Percentiles rank a stretch among this genome's conserved stretches.
Evolutionary conservation across 1,140 invertebrate species (phyloP).

Genomic region (Drosophila erecta): DNA sequence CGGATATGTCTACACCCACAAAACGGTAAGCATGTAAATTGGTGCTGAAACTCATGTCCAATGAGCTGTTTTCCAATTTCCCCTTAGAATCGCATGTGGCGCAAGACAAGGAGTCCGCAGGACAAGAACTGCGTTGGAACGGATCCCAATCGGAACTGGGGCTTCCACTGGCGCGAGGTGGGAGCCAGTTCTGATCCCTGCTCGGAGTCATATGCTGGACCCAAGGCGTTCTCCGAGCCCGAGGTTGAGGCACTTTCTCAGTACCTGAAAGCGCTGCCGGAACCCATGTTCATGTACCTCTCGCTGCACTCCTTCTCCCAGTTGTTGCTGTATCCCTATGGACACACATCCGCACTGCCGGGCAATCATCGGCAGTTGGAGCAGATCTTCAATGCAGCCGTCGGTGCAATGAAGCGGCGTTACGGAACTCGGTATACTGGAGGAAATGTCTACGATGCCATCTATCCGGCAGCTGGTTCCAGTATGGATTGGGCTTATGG

Average conservation of each 20-base stretch:
- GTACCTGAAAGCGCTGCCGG: constrained; percentile 34
- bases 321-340: constrained; percentile 90
- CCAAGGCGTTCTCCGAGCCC: constrained; percentile 89
- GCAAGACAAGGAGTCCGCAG: constrained; percentile 88
- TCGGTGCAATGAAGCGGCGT: constrained; percentile 86
- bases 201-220: constrained; percentile 89
- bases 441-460: constrained; percentile 80
- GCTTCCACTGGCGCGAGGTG: constrained; percentile 88
- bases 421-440: constrained; percentile 88
- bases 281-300: constrained; percentile 84
- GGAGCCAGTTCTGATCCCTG: constrained; percentile 89
- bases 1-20: constrained; percentile 91
- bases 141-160: constrained; percentile 92
- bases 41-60: too few species aligned
- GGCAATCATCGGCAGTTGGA: constrained; percentile 88
- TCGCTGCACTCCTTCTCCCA: constrained; percentile 92
- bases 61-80: too few species aligned
- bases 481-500: constrained; percentile 90
- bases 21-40: constrained; percentile 32
- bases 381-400: constrained; percentile 87
- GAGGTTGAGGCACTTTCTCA: constrained; percentile 86
- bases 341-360: constrained; percentile 86
- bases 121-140: constrained; percentile 86
- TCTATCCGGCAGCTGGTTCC: constrained; percentile 86
- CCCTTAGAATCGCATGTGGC: constrained; percentile 88